Base-by-base conservation (phyloP, 2,888 invertebrate species). In the Pollenia angustigena region DNA sequence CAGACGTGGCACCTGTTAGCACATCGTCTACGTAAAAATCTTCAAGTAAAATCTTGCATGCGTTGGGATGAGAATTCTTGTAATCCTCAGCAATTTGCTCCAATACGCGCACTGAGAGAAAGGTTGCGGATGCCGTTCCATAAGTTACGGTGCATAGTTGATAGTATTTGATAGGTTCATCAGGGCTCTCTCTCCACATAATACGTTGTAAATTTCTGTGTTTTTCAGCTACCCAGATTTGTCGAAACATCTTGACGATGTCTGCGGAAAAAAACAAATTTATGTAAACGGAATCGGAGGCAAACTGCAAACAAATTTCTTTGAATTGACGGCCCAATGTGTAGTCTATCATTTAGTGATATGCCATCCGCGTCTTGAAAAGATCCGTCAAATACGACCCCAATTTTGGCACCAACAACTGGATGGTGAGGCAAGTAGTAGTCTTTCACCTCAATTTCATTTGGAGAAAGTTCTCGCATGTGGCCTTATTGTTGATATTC, bases 181-280 rank as follows among this genome's bases (percentile, higher is more conserved):
- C 23, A 1, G 66, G 44, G 10, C 48, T 69, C 46, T 68, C 54
- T 50, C 88, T 76, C 88, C 88, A 88, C 11, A 88, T 64, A 46
- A 86, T 88, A n/a, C 88, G 56, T 68, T 89, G 87, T 81, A 58
- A 88, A 32, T 87, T 82, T 1, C 66, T 50, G 42, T 88, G 88
- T 1, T 74, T 50, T 7, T 87, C 64, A 11, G 80, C 12, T 0
- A 88, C 56, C 87, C 85, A 87, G 16, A 89, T 87, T 40, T 88
- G 87, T 6, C 85, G n/a, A n/a, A n/a, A n/a, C n/a, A n/a, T n/a
- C n/a, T n/a, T n/a, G n/a, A n/a, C n/a, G n/a, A n/a, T n/a, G n/a
- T n/a, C n/a, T n/a, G n/a, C n/a, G n/a, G n/a, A n/a, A n/a, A n/a
- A n/a, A n/a, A n/a, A n/a, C n/a, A n/a, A n/a, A n/a, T n/a, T n/a